Evolutionary conservation across 2,888 invertebrate genomes (phyloP), one percentile per base, ranked within the genome.

Genomic region (Coenonympha glycerion): DNA sequence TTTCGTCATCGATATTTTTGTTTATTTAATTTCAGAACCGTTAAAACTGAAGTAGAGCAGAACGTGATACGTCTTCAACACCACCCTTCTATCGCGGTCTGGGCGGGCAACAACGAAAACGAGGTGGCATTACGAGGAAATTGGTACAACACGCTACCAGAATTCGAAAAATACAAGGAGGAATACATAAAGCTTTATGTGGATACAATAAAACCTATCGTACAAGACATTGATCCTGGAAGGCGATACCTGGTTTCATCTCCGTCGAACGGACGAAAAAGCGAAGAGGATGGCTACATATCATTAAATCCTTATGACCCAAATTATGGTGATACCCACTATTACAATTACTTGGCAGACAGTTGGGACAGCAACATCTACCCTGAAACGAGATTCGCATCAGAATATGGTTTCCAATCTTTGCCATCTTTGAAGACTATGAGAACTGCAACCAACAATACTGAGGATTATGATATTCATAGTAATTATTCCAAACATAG

Each of bases 51-150:
- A 88, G 89, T 97, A 24, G 85, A 85, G 16, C 93, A 96, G 69
- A 96, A 95, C 80, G 92, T 95, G 1, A 88, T 91, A 51, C 90
- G 96, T 41, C 85, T 99, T 6, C 93, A 94, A 57, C 90, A 93
- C 68, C 98, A 98, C 76, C 90, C 98, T 0, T 95, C 95, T 42
- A 90, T 99, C 30, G 92, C 94, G 0, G 65, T 98, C 0, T 98
- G 96, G 92, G 95, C 97, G n/a, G 97, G 93, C 3, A 99, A 98
- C 76, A 99, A 99, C 73, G 99, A 99, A 80, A 98, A 98, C 70
- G 99, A 99, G 85, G 93, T 91, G 3, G 98, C 96, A 0, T 73
- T 98, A 4, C 88, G 91, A 39, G 91, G 91, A 33, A 91, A 95
- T 71, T 98, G 97, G 98, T 92, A 93, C 69, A 71, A 73, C 1